A percentile compares a stretch with the other conserved stretches of the same genome.
Evolutionary conservation across 2,113 vertebrate genomes (phyloP).

Genomic region (Tupaia tana): DNA sequence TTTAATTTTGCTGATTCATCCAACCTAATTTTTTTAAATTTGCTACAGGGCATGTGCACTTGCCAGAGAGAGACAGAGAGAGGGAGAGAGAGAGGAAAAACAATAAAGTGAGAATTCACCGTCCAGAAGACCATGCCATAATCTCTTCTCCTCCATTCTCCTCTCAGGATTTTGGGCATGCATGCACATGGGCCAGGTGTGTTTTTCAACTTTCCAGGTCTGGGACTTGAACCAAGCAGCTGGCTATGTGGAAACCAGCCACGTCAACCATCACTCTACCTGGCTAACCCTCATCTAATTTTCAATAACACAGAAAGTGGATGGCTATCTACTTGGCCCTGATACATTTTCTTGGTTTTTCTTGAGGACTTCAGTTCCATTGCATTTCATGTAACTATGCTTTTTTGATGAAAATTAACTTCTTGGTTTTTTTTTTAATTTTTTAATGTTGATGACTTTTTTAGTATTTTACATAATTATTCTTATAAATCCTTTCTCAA

Average conservation of each 20-base stretch:
- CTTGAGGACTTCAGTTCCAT: not conserved
- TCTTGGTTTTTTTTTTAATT: not conserved
- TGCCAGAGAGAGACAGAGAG: no score
- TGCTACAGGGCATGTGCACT: no score
- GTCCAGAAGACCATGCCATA: no score
- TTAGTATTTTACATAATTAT: not conserved
- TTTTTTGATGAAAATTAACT: not conserved
- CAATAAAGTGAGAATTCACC: no score
- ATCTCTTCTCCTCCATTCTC: no score
- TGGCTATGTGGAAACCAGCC: no score
- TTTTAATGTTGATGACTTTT: not conserved
- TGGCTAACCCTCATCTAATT: not conserved
- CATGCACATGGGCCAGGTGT: no score
- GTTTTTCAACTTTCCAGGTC: no score
- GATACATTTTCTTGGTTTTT: not conserved
- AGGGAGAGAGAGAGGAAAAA: no score
- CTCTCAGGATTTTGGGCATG: no score
- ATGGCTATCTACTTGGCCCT: not conserved
- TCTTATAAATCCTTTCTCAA: constrained; percentile 6
- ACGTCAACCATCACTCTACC: no score
- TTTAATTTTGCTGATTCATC: not conserved
- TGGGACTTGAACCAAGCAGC: no score
- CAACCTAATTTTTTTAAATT: not conserved
- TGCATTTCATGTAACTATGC: not conserved
- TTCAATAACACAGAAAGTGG: not conserved